phyloP scores from a whole-genome alignment of 2,797 vertebrate genomes.

The Eupleurogrammus muticus region DNA sequence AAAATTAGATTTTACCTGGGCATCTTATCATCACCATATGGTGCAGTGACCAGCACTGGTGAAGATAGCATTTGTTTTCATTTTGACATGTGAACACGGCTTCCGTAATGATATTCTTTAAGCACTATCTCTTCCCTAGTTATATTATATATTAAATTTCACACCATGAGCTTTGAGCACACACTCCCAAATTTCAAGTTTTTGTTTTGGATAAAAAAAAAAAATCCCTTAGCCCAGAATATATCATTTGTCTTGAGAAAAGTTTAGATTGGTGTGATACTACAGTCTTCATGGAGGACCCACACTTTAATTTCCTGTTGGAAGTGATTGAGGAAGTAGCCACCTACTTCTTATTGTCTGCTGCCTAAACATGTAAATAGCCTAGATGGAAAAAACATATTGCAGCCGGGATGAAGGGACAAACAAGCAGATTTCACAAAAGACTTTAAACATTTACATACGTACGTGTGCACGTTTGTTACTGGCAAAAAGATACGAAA shows the following conservation, averaged over 20 bases:
- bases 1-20: conserved; percentile 87
- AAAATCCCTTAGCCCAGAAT: conserved; percentile 25
- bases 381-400: conserved; percentile 75
- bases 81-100: conserved; percentile 47
- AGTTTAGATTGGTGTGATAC: conserved; percentile 73
- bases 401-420: conserved; percentile 48
- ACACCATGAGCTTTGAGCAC: conserved; percentile 20
- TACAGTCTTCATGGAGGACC: conserved; percentile 67
- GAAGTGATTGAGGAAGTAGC: conserved; percentile 84
- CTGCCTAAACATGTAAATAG: conserved; percentile 78
- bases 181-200: conserved; percentile 12
- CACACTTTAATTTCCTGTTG: conserved; percentile 84
- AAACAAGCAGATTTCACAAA: conserved; percentile 36
- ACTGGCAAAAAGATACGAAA: conserved; percentile 2
- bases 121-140: conserved; percentile 25
- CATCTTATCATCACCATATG: conserved; percentile 83
- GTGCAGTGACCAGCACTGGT: conserved; percentile 72
- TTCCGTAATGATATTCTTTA: conserved; percentile 41
- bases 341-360: conserved; percentile 82
- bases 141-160: conserved; percentile 15
- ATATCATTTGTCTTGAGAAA: conserved; percentile 55
- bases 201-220: conserved; percentile 12
- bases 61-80: conserved; percentile 70
- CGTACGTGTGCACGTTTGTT: conserved; percentile 15
- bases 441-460: conserved; percentile 26